phyloP scores from a whole-genome alignment of 2,797 vertebrate species.

The Alcedo quadribrachys region DNA sequence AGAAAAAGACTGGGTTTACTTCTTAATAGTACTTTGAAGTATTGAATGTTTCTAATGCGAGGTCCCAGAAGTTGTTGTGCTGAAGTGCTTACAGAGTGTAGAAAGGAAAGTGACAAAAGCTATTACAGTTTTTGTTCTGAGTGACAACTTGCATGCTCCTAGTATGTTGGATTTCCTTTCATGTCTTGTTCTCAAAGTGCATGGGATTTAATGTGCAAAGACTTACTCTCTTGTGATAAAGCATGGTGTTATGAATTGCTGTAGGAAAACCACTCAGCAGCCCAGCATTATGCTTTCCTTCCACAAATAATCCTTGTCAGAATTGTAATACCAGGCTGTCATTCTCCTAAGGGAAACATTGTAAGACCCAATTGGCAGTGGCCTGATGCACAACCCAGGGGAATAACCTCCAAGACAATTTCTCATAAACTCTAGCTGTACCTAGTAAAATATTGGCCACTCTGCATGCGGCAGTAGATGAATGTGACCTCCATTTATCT shows the following conservation, averaged over 20 bases:
- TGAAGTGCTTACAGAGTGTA: background rate
- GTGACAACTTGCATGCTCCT: background rate
- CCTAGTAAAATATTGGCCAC: conserved; percentile 71
- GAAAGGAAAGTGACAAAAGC: background rate
- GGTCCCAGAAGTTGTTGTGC: background rate
- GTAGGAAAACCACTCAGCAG: background rate
- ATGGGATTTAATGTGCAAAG: background rate
- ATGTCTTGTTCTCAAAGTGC: background rate
- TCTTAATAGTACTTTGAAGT: background rate
- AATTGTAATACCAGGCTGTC: background rate
- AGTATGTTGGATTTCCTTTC: background rate
- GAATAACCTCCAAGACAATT: conserved; percentile 41
- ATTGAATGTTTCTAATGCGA: accelerated
- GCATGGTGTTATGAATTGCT: background rate
- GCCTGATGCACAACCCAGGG: conserved; percentile 27
- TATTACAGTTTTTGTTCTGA: background rate
- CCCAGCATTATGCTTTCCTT: background rate
- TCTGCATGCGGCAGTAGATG: conserved; percentile 62
- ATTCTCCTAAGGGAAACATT: background rate
- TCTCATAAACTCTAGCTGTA: conserved; percentile 79
- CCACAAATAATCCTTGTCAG: background rate
- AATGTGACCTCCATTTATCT: conserved; percentile 75
- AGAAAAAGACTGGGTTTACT: background rate
- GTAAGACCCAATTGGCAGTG: background rate
- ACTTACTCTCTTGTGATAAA: background rate